Percentiles rank a stretch among this genome's conserved stretches.
These are phyloP conservation scores for Pogonus chalceus DNA, from an alignment of 1,140 invertebrate genomes.

Conservation along the genomic window DNA sequence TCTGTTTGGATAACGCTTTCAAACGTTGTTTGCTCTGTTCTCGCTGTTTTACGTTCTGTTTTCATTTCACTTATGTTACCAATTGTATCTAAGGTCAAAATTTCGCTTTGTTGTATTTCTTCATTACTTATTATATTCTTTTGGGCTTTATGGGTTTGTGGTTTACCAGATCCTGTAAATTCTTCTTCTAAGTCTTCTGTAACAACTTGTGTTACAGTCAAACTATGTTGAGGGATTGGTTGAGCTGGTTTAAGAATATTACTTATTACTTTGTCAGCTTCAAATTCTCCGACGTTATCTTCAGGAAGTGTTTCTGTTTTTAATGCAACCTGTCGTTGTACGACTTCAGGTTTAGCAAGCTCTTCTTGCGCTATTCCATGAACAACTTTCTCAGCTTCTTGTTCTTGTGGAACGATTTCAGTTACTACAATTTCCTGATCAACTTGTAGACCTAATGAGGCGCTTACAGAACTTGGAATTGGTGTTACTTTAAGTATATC, in stretches of 20 bases:
- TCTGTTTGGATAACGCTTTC: background rate
- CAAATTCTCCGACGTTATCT: constrained; percentile 29
- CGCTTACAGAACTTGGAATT: background rate
- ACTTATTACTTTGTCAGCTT: constrained; percentile 24
- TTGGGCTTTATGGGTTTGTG: background rate
- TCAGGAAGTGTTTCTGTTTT: constrained; percentile 31
- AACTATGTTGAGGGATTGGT: constrained; percentile 36
- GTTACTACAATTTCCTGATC: constrained; percentile 13
- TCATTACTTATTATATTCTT: constrained; percentile 16
- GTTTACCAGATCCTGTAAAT: constrained; percentile 25
- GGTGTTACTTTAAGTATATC: constrained; percentile 16
- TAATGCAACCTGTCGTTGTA: constrained; percentile 34
- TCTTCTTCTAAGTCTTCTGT: constrained; percentile 35
- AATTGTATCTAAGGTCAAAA: constrained; percentile 22
- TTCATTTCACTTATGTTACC: constrained; percentile 21
- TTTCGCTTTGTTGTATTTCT: constrained; percentile 24
- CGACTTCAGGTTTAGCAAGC: constrained; percentile 24
- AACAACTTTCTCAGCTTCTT: constrained; percentile 22
- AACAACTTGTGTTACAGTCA: constrained; percentile 42
- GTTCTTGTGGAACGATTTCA: constrained; percentile 27
- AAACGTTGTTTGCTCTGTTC: constrained; percentile 16
- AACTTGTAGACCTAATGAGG: background rate
- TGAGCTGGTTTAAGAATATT: constrained; percentile 32
- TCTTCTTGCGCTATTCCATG: constrained; percentile 14
- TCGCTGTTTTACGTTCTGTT: constrained; percentile 21